A percentile compares a stretch with the other conserved stretches of the same genome.
These are phyloP conservation scores for Notolepis coatsorum DNA, from an alignment of 2,797 vertebrate genomes.

Conservation along the genomic window DNA sequence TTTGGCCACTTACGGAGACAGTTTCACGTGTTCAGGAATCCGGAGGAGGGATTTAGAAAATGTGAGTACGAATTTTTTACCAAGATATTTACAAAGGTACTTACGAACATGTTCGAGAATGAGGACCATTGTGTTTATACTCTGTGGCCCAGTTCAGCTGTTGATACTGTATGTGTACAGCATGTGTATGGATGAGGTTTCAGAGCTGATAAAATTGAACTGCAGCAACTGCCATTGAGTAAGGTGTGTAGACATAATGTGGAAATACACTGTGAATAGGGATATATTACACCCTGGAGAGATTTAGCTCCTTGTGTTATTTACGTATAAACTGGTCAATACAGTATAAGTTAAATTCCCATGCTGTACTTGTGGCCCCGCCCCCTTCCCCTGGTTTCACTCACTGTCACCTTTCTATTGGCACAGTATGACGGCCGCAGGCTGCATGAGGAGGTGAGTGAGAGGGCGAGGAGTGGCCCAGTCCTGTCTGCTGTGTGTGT, in stretches of 20 bases:
- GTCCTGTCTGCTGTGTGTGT: conserved; percentile 55
- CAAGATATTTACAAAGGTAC: too few relatives aligned
- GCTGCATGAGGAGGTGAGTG: conserved; percentile 85
- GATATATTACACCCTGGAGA: neutral
- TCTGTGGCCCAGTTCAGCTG: neutral
- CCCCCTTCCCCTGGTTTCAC: conserved; percentile 66
- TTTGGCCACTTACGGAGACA: too few relatives aligned
- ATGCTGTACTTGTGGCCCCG: conserved; percentile 53
- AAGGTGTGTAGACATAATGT: neutral
- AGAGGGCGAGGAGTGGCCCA: conserved; percentile 61
- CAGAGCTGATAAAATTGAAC: neutral
- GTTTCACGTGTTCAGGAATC: too few relatives aligned
- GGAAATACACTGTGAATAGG: neutral
- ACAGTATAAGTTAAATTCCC: conserved; percentile 49
- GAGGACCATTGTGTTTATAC: neutral
- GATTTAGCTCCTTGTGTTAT: conserved; percentile 1
- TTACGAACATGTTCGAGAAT: too few relatives aligned
- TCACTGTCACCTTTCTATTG: conserved; percentile 83
- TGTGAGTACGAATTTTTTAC: too few relatives aligned
- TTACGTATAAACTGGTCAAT: conserved; percentile 31
- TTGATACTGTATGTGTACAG: neutral
- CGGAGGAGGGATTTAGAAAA: too few relatives aligned
- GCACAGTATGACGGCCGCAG: conserved; percentile 80
- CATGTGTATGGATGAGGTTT: conserved; percentile 3
- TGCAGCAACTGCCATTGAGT: neutral